phyloP scores from a whole-genome alignment of 1,140 invertebrate species.

The Sinonovacula constricta region DNA sequence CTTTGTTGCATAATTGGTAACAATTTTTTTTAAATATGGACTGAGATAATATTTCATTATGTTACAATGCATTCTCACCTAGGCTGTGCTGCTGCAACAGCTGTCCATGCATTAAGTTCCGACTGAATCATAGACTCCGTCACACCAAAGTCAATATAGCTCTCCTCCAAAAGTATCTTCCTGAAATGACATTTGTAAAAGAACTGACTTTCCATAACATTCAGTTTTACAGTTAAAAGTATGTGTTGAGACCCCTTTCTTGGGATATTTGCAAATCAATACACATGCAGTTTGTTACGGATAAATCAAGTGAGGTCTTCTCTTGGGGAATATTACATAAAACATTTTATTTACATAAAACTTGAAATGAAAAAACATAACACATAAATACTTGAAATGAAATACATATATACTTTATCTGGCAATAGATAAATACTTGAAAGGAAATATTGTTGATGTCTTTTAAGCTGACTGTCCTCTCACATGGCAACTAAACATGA shows the following conservation, averaged over 20 bases:
- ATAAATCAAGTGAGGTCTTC: not conserved
- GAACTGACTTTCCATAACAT: not conserved
- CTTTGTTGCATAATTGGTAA: not conserved
- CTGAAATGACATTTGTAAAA: constrained; percentile 16
- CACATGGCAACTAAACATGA: no score
- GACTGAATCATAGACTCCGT: constrained; percentile 15
- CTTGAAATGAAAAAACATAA: no score
- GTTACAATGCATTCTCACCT: not conserved
- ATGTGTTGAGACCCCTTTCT: no score
- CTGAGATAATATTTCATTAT: not conserved
- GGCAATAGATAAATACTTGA: no score
- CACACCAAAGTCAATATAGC: constrained; percentile 41
- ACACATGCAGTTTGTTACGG: not conserved
- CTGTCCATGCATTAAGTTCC: constrained; percentile 27
- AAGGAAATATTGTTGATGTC: no score
- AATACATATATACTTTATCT: no score
- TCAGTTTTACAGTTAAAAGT: not conserved
- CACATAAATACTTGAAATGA: no score
- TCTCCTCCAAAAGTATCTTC: not conserved
- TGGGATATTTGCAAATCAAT: not conserved
- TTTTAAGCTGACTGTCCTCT: no score
- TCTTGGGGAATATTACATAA: no score
- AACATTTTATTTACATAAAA: no score
- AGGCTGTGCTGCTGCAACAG: not conserved
- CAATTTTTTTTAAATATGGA: not conserved